These are phyloP conservation scores for Indri indri DNA, from an alignment of 2,113 vertebrate genomes.

Conservation along the genomic window DNA sequence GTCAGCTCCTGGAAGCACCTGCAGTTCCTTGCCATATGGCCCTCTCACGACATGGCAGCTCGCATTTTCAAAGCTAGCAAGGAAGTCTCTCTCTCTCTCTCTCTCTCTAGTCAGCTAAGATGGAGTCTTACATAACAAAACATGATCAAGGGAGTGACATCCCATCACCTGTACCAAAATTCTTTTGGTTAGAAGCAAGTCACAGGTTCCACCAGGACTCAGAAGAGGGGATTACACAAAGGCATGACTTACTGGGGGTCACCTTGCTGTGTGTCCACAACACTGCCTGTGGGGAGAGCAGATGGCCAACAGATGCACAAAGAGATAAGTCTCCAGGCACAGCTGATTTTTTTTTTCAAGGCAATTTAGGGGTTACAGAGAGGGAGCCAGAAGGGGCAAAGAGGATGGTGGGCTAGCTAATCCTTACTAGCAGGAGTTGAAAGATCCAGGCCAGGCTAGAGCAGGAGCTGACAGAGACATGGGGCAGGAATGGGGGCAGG, in stretches of 20 bases:
- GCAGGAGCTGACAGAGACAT: neutral
- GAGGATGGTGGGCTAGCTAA: neutral
- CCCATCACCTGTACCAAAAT: neutral
- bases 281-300: neutral
- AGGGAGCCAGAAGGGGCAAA: neutral
- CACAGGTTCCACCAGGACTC: neutral
- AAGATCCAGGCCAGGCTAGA: neutral
- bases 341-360: neutral
- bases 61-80: neutral
- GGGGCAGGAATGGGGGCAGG: too few relatives aligned
- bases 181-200: neutral
- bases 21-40: neutral
- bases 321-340: neutral
- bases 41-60: neutral
- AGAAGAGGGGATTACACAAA: neutral
- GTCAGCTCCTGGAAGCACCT: neutral
- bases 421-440: neutral
- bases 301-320: neutral
- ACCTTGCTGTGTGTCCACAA: neutral
- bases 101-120: neutral
- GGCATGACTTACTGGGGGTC: neutral
- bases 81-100: neutral
- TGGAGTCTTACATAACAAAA: neutral
- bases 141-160: neutral
- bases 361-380: neutral